Evolutionary conservation across 1,140 invertebrate species (phyloP).

Genomic region (Papilio xuthus): DNA sequence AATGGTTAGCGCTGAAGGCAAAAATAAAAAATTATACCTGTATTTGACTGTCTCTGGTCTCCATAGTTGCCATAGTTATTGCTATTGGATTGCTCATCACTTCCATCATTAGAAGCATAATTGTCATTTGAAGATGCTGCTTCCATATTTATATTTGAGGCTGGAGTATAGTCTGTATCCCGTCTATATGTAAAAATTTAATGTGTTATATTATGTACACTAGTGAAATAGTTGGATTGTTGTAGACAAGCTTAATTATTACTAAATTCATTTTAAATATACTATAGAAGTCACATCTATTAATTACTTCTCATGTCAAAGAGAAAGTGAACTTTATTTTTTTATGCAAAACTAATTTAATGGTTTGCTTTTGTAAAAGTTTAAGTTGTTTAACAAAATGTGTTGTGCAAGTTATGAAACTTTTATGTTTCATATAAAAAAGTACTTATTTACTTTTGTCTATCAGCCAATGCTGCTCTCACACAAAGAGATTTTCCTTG

Average conservation of each 20-base stretch:
- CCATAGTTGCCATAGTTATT: conserved; percentile 65
- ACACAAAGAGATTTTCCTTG: conserved; percentile 86
- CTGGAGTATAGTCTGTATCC: conserved; percentile 47
- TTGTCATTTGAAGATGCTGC: conserved; percentile 46
- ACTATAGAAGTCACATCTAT: background rate
- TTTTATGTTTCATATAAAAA: background rate
- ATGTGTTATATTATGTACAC: background rate
- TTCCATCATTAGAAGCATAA: conserved; percentile 44
- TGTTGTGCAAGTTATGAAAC: too few relatives aligned
- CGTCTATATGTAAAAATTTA: conserved; percentile 38
- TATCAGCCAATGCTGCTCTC: conserved; percentile 79
- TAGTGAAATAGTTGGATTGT: conserved; percentile 34
- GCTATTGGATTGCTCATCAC: conserved; percentile 65
- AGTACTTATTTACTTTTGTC: conserved; percentile 48
- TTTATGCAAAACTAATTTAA: too few relatives aligned
- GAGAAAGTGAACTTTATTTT: too few relatives aligned
- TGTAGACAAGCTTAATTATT: background rate
- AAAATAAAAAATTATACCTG: conserved; percentile 16
- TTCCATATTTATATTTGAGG: conserved; percentile 47
- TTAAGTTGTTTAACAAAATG: too few relatives aligned
- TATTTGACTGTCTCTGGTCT: conserved; percentile 50
- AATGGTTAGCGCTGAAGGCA: too few relatives aligned
- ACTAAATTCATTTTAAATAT: too few relatives aligned
- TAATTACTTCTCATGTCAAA: too few relatives aligned
- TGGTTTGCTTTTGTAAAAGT: too few relatives aligned